These are phyloP conservation scores for Gobio occitaniae DNA, from an alignment of 2,797 vertebrate genomes.

Conservation along the genomic window DNA sequence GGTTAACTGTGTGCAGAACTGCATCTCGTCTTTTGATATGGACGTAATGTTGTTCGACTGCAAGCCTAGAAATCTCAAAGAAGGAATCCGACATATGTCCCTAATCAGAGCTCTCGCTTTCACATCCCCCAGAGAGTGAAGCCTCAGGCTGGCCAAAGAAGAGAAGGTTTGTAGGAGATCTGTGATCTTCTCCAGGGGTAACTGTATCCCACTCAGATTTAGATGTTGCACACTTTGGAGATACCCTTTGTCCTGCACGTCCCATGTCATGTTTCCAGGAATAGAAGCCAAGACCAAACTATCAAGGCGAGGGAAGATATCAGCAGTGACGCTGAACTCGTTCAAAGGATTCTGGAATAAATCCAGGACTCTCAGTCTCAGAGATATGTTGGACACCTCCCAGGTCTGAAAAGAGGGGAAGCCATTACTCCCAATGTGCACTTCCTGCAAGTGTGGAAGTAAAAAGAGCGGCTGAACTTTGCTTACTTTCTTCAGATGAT, in stretches of 20 bases:
- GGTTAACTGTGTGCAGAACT: constrained; percentile 63
- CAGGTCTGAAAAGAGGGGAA: constrained; percentile 66
- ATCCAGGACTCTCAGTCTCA: constrained; percentile 62
- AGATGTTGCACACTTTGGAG: constrained; percentile 67
- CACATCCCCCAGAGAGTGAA: constrained; percentile 65
- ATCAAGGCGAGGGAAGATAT: constrained; percentile 70
- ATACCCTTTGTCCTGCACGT: constrained; percentile 63
- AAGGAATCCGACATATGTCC: constrained; percentile 73
- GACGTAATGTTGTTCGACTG: constrained; percentile 60
- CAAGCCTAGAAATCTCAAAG: constrained; percentile 68
- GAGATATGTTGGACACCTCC: constrained; percentile 68
- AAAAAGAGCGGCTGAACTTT: constrained; percentile 59
- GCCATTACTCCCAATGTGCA: constrained; percentile 59
- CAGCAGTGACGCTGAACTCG: constrained; percentile 63
- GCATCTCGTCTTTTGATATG: constrained; percentile 60
- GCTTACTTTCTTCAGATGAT: constrained; percentile 58
- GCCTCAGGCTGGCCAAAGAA: constrained; percentile 63
- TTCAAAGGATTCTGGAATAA: constrained; percentile 68
- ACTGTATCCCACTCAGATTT: constrained; percentile 65
- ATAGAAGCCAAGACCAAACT: constrained; percentile 55
- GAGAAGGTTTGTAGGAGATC: constrained; percentile 64
- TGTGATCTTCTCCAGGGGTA: constrained; percentile 55
- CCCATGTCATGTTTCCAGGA: constrained; percentile 57
- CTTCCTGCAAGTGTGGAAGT: constrained; percentile 57
- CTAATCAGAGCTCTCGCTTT: constrained; percentile 63